Base-by-base conservation (phyloP, 2,113 vertebrate species). In the Caranx melampygus region DNA sequence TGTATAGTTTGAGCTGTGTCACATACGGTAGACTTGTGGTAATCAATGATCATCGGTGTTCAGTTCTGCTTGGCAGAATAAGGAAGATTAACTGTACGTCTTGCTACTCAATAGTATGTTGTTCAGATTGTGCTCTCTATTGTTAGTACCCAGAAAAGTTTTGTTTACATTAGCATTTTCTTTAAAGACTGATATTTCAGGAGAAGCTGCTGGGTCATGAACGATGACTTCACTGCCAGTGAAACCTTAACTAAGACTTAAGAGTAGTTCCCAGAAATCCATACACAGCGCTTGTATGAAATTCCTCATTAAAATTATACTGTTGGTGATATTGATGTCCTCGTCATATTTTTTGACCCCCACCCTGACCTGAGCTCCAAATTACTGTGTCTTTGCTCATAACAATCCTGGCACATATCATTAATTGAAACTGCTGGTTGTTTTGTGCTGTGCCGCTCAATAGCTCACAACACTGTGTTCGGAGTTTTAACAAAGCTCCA, bases 1-100 rank as follows among this genome's bases (percentile, higher is more conserved):
- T 67, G 75, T 73, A 66, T 65, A 72, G 51, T 87, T 81, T 80
- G 72, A 79, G 74, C 59, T 33, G 49, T 64, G 63, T 76, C 76
- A 81, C 45, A 60, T 77, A 72, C 62, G 55, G 73, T 73, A 76
- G 51, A 87, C 84, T 79, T 85, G 63, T 63, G 47, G 55, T 74
- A 81, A 84, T 88, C 72, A 78, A 64, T 79, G 66, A 68, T 40
- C 47, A 47, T 40, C 63, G 40, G 49, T 81, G 51, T 72, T 78
- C 3, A 63, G 62, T 49, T 79, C 67, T 75, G 37, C 78, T 79
- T 78, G 71, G 67, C 72, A 75, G 72, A 73, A 86, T 26, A 77
- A 64, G 9, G 52, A 47, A 59, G 73, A 55, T 21, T 3, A 81
- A 68, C 63, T 54, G 57, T 64, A 18, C 16, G 15, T 42, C 34